Percentiles rank a stretch among this genome's conserved stretches.
Evolutionary conservation across 2,113 vertebrate species (phyloP).

Genomic region (Nicator chloris): DNA sequence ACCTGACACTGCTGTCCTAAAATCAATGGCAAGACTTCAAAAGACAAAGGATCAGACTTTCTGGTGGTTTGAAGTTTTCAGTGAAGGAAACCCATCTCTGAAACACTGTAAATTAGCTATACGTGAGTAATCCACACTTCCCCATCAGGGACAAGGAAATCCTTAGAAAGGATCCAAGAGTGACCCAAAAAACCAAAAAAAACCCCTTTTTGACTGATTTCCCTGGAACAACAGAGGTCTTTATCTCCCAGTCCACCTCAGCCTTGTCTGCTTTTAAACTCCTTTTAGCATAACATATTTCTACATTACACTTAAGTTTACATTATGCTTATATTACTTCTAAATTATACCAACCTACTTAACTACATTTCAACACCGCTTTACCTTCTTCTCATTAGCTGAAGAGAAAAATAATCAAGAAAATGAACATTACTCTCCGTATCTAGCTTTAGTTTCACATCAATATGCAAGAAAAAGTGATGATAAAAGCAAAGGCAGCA

Average conservation of each 20-base stretch:
- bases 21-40: background rate
- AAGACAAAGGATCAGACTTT: background rate
- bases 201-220: background rate
- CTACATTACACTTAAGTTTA: background rate
- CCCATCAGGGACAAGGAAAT: background rate
- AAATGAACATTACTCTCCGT: background rate
- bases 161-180: background rate
- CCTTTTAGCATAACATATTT: background rate
- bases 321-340: background rate
- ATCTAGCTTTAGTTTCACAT: background rate
- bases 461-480: background rate
- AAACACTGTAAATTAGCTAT: background rate
- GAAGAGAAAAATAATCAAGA: background rate
- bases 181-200: too few species aligned
- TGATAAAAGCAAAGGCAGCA: background rate
- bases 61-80: background rate
- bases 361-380: background rate
- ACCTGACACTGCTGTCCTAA: background rate
- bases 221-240: background rate
- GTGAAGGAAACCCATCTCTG: background rate
- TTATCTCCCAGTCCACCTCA: too few species aligned
- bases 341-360: background rate
- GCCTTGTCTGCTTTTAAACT: background rate
- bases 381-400: background rate
- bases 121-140: accelerated